Evolutionary conservation across 35 echinoderm and acorn worm species (phyloP).

Genomic region (Heliocidaris tuberculata): DNA sequence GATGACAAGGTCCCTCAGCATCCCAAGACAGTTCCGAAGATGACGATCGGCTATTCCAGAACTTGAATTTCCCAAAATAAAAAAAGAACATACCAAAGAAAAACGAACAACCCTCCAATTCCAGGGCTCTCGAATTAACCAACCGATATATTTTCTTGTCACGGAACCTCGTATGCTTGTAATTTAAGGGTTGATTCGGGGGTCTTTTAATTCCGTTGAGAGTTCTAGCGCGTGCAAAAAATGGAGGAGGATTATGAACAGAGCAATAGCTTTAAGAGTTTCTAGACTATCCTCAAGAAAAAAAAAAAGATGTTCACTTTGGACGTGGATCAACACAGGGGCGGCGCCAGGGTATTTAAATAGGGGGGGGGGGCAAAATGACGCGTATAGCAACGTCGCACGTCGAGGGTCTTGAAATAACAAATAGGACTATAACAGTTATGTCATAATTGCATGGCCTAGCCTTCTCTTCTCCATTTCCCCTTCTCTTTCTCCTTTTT

Average conservation of each 20-base stretch:
- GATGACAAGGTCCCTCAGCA: background rate
- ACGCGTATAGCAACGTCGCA: no score
- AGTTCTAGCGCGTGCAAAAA: background rate
- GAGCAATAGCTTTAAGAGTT: background rate
- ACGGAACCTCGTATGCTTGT: background rate
- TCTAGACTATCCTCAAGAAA: background rate
- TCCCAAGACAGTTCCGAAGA: background rate
- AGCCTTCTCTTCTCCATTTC: no score
- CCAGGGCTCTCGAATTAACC: background rate
- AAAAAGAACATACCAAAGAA: background rate
- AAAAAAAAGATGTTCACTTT: background rate
- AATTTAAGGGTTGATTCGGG: background rate
- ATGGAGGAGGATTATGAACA: background rate
- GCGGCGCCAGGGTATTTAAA: no score
- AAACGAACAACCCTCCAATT: background rate
- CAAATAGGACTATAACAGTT: no score
- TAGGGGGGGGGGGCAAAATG: no score
- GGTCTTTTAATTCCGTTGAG: background rate
- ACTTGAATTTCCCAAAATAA: conserved; percentile 1
- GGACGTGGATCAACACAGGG: no score
- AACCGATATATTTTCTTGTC: background rate
- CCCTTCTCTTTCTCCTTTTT: no score
- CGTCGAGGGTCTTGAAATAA: no score
- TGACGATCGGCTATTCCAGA: background rate
- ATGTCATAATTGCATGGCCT: no score